phyloP scores from a whole-genome alignment of 2,113 vertebrate genomes.

The Lagenorhynchus albirostris region DNA sequence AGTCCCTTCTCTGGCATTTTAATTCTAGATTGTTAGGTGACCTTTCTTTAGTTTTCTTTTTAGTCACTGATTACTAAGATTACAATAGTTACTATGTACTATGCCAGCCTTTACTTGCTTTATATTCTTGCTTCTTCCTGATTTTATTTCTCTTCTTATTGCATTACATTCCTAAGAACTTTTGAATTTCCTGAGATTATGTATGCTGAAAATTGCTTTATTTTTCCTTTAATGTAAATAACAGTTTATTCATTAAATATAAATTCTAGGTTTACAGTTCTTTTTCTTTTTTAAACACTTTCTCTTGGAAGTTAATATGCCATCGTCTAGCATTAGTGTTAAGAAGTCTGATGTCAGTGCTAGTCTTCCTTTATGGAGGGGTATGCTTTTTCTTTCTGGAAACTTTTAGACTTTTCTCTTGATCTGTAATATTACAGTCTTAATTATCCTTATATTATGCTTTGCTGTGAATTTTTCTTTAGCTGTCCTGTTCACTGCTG shows the following conservation, averaged over 20 bases:
- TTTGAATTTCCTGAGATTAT: background rate
- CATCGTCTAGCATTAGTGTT: background rate
- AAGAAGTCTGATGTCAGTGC: background rate
- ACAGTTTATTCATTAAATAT: background rate
- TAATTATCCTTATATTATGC: background rate
- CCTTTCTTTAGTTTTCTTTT: background rate
- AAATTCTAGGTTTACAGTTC: background rate
- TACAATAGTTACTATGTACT: background rate
- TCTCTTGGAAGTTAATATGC: background rate
- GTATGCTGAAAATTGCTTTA: background rate
- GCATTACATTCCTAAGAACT: background rate
- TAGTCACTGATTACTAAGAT: background rate
- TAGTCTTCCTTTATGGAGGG: background rate
- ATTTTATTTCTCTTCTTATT: slow-evolving; percentile 1
- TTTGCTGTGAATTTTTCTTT: background rate
- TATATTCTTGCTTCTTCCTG: background rate
- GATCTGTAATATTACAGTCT: background rate
- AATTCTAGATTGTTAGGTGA: background rate
- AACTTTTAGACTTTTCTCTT: background rate
- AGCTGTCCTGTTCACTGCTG: background rate
- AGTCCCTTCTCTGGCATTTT: background rate
- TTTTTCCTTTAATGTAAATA: background rate
- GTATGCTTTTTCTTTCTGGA: background rate
- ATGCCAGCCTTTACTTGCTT: background rate
- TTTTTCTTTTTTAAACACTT: background rate